phyloP scores from a whole-genome alignment of 2,797 vertebrate genomes.

The Echiichthys vipera region DNA sequence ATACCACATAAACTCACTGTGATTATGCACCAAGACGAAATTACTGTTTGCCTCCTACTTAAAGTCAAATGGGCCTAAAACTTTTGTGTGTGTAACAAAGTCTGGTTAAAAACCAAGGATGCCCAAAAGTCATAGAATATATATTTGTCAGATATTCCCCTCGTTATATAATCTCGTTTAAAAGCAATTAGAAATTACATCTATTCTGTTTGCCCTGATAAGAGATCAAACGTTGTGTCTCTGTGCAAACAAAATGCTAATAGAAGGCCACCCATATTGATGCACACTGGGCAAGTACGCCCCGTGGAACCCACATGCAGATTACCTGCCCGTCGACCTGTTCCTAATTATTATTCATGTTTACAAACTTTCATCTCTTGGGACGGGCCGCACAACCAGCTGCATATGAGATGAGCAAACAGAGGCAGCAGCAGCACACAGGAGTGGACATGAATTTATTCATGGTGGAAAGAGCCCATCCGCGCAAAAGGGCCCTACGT shows the following conservation, averaged over 20 bases:
- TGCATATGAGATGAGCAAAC: conserved; percentile 83
- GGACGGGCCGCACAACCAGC: conserved; percentile 72
- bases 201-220: conserved; percentile 71
- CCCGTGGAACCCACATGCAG: conserved; percentile 79
- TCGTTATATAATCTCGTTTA: conserved; percentile 69
- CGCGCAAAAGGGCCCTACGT: conserved; percentile 45
- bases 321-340: conserved; percentile 85
- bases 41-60: conserved; percentile 24
- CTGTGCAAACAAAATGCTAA: conserved; percentile 79
- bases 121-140: conserved; percentile 47
- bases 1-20: background rate
- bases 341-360: conserved; percentile 89
- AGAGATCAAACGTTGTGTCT: conserved; percentile 73
- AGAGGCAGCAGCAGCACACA: conserved; percentile 62
- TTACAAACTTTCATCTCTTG: conserved; percentile 87
- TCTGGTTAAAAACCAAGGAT: conserved; percentile 42
- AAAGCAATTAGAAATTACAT: conserved; percentile 77
- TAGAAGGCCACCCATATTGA: conserved; percentile 63
- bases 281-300: conserved; percentile 52
- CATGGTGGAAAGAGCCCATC: conserved; percentile 76
- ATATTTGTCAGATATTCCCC: conserved; percentile 45
- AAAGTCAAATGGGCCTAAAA: conserved; percentile 23
- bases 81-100: conserved; percentile 25
- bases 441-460: conserved; percentile 86
- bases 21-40: conserved; percentile 21